Evolutionary conservation across 2,797 vertebrate species (phyloP).

Genomic region (Rhabdomys pumilio): DNA sequence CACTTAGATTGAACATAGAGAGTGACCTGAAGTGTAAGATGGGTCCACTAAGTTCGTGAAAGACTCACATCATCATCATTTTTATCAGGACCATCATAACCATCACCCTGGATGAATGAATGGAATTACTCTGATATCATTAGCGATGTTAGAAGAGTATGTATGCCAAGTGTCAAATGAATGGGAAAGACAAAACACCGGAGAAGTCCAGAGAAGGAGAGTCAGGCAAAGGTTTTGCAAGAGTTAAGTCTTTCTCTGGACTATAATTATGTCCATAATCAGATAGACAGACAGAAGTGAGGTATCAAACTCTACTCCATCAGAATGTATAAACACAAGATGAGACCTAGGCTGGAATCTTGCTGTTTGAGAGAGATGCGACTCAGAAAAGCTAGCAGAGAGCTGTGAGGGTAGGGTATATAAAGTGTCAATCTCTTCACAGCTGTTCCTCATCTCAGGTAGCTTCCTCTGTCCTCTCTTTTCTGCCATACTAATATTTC

Average conservation of each 20-base stretch:
- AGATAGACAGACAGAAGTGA: conserved; percentile 15
- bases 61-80: neutral
- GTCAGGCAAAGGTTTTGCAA: neutral
- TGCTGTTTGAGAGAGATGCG: neutral
- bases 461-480: neutral
- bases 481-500: neutral
- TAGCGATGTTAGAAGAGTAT: neutral
- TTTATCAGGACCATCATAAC: no score
- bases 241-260: neutral
- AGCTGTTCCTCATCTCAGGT: neutral
- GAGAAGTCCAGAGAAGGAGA: neutral
- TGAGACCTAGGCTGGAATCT: neutral
- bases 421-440: neutral
- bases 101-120: neutral
- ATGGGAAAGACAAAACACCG: neutral
- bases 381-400: neutral
- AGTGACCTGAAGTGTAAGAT: neutral
- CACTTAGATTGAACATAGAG: neutral
- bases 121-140: neutral
- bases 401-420: neutral
- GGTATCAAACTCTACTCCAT: neutral
- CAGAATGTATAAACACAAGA: neutral
- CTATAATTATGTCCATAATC: neutral
- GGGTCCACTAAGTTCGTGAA: neutral
- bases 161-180: neutral